These are phyloP conservation scores for Cephus cinctus DNA, from an alignment of 1,140 invertebrate genomes.

Conservation along the genomic window DNA sequence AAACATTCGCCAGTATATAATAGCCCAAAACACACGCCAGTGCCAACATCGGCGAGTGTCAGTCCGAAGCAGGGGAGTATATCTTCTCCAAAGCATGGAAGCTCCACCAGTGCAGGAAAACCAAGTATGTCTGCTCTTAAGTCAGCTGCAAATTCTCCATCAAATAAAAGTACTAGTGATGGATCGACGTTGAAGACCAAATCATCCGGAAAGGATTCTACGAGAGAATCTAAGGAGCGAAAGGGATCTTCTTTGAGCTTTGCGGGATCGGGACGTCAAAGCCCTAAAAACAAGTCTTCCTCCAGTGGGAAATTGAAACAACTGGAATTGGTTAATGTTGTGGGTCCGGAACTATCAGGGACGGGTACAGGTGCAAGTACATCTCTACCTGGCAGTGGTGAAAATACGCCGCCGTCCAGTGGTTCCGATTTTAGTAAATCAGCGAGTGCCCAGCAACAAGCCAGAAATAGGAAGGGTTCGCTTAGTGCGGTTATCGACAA, in stretches of 20 bases:
- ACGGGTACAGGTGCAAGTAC: too few species aligned
- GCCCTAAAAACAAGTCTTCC: slow-evolving; percentile 68
- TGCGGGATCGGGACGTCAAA: slow-evolving; percentile 55
- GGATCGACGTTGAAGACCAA: slow-evolving; percentile 42
- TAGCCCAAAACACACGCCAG: slow-evolving; percentile 69
- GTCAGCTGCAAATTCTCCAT: slow-evolving; percentile 69
- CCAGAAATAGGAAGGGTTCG: slow-evolving; percentile 72
- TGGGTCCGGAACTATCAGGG: slow-evolving; percentile 26
- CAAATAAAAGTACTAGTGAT: slow-evolving; percentile 49
- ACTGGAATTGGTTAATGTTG: slow-evolving; percentile 59
- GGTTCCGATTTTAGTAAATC: slow-evolving; percentile 58
- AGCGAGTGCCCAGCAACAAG: slow-evolving; percentile 58
- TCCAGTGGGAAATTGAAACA: slow-evolving; percentile 68
- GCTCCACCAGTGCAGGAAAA: slow-evolving; percentile 71
- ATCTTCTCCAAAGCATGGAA: slow-evolving; percentile 74
- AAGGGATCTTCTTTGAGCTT: slow-evolving; percentile 59
- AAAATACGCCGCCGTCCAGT: slow-evolving; percentile 57
- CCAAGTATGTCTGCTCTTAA: slow-evolving; percentile 87
- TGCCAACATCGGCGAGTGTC: slow-evolving; percentile 59
- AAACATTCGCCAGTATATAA: slow-evolving; percentile 76
- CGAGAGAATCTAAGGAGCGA: slow-evolving; percentile 65
- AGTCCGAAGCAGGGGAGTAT: slow-evolving; percentile 69
- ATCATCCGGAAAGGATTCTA: slow-evolving; percentile 48
- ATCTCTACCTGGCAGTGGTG: slow-evolving; percentile 23
- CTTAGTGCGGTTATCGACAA: slow-evolving; percentile 86